Evolutionary conservation across 1,140 invertebrate species (phyloP), one percentile per base, ranked within the genome.

Genomic region (Drosophila pseudoananassae): DNA sequence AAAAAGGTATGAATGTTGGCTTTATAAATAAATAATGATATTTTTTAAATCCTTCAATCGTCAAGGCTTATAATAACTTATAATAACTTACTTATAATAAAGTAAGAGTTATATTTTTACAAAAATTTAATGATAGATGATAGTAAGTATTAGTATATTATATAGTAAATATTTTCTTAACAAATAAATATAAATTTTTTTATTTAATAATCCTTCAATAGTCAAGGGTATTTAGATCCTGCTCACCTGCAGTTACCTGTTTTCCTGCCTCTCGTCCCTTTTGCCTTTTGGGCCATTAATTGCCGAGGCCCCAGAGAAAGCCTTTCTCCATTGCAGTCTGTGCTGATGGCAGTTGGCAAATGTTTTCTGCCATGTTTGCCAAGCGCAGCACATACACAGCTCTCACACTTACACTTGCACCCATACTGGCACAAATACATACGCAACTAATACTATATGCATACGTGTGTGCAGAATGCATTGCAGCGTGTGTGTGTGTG

Each of bases 271-370:
- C 17, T 31, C 31, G 25, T 47, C n/a, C 52, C 52, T 56, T 63
- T 57, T 53, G 20, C 58, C 63, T 66, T 63, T 60, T 31, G 40
- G 66, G 66, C 73, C 78, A 82, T 82, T 82, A 82, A 82, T 82
- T 82, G 78, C 61, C 51, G 45, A 71, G 54, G 29, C 40, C 23
- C 46, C 47, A 46, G 43, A 20, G 61, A 50, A 45, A 60, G 58
- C 33, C 63, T 51, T 15, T 51, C 53, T 27, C 72, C 33, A 51
- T 25, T 75, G 61, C 66, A 69, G 43, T 55, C 50, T 25, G 50
- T 47, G 61, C 65, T 69, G 64, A 57, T 75, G 73, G 63, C 73
- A 76, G 50, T 69, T 68, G 73, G 73, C 73, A 76, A 76, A 74
- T 73, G 69, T 73, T 71, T 71, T 73, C 54, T 53, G 54, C 65